Evolutionary conservation across 2,113 vertebrate genomes (phyloP).

Genomic region (Glareola pratincola): DNA sequence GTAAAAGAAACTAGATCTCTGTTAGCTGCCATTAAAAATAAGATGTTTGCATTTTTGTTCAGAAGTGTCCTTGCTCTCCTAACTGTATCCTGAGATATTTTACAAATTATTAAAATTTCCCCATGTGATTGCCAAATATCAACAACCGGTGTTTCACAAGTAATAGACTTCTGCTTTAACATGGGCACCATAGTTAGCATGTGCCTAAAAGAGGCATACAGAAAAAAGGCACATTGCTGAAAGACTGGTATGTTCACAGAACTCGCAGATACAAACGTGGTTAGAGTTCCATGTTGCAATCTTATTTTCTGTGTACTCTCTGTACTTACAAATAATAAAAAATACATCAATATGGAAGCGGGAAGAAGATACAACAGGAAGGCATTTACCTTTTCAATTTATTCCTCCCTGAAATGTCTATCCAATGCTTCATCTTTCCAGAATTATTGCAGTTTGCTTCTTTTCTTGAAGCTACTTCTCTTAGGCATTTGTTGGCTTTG

Average conservation of each 20-base stretch:
- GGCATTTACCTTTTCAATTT: not conserved
- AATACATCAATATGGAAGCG: not conserved
- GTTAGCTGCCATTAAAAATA: not conserved
- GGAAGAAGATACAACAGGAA: not conserved
- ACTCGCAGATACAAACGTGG: not conserved
- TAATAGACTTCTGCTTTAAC: not conserved
- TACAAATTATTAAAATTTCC: not conserved
- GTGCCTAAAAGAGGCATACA: not conserved
- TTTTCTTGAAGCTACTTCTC: not conserved
- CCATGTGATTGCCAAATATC: not conserved
- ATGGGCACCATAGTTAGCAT: not conserved
- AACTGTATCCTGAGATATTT: not conserved
- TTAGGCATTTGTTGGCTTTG: not conserved
- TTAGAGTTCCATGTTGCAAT: not conserved
- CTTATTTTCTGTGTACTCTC: not conserved
- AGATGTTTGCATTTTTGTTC: not conserved
- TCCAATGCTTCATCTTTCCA: not conserved
- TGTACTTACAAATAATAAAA: not conserved
- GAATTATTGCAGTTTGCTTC: not conserved
- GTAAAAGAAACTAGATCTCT: not conserved
- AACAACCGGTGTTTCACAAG: not conserved
- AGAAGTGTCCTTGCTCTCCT: not conserved
- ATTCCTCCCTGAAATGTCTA: not conserved
- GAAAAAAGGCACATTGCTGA: not conserved
- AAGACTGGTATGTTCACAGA: not conserved